phyloP scores from a whole-genome alignment of 2,888 invertebrate species.

The Capitulum mitella region DNA sequence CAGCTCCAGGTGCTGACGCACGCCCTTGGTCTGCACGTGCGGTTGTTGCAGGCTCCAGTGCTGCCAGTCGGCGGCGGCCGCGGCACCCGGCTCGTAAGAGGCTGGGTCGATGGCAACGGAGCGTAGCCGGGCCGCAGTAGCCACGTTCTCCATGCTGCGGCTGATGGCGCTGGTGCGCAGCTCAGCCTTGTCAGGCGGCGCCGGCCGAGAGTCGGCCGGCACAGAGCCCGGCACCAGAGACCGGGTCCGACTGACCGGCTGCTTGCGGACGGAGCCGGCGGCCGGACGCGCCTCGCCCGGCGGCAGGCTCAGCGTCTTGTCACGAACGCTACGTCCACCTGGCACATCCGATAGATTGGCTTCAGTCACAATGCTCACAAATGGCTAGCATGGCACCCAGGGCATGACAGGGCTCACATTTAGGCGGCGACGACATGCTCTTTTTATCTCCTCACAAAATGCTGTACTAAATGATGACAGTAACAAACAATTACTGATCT shows the following conservation, averaged over 20 bases:
- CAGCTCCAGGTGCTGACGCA: slow-evolving; percentile 22
- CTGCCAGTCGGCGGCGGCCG: slow-evolving; percentile 24
- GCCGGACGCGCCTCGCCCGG: slow-evolving; percentile 39
- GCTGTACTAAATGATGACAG: too few species aligned
- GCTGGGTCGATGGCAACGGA: slow-evolving; percentile 27
- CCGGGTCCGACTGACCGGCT: slow-evolving; percentile 33
- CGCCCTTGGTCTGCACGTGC: background rate
- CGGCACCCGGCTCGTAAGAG: slow-evolving; percentile 33
- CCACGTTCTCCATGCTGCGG: slow-evolving; percentile 50
- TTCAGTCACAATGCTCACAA: too few species aligned
- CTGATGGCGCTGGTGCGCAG: slow-evolving; percentile 55
- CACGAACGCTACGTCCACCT: slow-evolving; percentile 43
- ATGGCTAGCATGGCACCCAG: too few species aligned
- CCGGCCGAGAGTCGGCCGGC: slow-evolving; percentile 31
- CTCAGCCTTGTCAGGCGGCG: slow-evolving; percentile 40
- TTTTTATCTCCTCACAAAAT: too few species aligned
- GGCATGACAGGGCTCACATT: too few species aligned
- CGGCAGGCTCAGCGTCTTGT: slow-evolving; percentile 49
- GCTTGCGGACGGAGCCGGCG: slow-evolving; percentile 28
- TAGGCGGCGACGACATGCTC: too few species aligned
- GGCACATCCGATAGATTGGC: too few species aligned
- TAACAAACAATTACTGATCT: too few species aligned
- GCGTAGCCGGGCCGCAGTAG: slow-evolving; percentile 28
- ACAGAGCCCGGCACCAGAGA: slow-evolving; percentile 32
- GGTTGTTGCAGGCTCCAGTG: background rate